Evolutionary conservation across 2,888 invertebrate genomes (phyloP), one percentile per base, ranked within the genome.

Genomic region (Pogonocherus hispidulus): DNA sequence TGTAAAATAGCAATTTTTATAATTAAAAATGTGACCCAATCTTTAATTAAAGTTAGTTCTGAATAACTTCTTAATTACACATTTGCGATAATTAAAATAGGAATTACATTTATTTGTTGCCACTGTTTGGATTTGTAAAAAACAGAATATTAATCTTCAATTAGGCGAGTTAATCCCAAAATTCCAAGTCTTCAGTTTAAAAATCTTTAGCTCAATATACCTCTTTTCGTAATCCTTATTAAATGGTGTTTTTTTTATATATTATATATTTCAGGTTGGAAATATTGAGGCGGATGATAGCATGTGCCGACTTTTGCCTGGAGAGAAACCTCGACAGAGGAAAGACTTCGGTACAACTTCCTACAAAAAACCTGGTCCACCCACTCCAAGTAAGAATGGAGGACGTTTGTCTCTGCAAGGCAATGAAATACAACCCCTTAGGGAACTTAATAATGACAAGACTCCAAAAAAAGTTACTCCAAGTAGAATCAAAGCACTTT

Each of bases 291-390:
- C 86, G 51, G 84, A 86, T 62, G 85, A 86, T 70, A 86, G 86
- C 70, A 76, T 82, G 73, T 83, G 80, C 64, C 80, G 86, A 57
- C 79, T 89, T 37, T 78, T 89, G 1, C 82, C 85, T 57, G 73
- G 85, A 73, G 76, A 86, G 18, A 87, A 86, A 63, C 86, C 87
- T 78, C 71, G 79, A 0, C 79, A 78, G 27, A 73, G 77, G 35
- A 88, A 90, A 83, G 87, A 91, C 84, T 86, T 90, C 65, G 90
- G 90, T 70, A 90, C 92, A 83, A 94, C 92, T 0, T 91, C 93
- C 0, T 95, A 95, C 83, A 94, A 94, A 87, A 92, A 91, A 79
- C 95, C 95, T 0, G 95, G 95, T 0, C 95, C 94, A 51, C 95
- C 95, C 20, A 95, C 95, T 0, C 95, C 95, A 0, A 94, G 94